Conservation (phyloP, 2,797 vertebrate genomes). For the Brotogeris chrysoptera region DNA sequence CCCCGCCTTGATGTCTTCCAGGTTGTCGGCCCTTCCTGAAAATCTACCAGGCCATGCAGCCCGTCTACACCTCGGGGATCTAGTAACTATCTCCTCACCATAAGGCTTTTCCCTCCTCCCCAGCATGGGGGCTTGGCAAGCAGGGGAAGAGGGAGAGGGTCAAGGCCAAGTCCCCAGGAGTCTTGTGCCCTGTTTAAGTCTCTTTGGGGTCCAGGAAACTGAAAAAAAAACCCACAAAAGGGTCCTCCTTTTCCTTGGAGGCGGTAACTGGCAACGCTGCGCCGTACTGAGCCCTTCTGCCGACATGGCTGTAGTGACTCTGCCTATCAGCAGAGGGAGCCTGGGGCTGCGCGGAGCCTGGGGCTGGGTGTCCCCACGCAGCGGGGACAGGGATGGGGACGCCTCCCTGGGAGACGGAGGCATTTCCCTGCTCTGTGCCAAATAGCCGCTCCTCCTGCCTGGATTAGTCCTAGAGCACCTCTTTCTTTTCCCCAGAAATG, state of each 20-base stretch:
- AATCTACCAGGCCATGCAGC: conserved; percentile 99
- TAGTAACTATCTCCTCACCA: conserved; percentile 83
- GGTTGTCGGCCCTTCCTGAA: conserved; percentile 97
- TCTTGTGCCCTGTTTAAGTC: neutral
- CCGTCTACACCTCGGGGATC: conserved; percentile 98
- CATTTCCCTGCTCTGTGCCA: neutral
- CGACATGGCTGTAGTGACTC: conserved; percentile 43
- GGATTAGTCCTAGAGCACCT: neutral
- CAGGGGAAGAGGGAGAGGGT: neutral
- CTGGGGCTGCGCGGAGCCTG: neutral
- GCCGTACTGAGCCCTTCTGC: neutral
- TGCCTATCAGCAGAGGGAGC: conserved; percentile 54
- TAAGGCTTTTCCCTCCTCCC: neutral
- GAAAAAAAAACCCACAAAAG: neutral
- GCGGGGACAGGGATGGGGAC: neutral
- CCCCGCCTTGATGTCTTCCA: conserved; percentile 68
- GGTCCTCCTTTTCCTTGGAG: neutral
- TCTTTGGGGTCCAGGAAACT: neutral
- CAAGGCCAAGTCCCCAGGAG: neutral
- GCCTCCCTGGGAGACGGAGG: neutral
- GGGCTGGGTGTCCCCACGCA: neutral
- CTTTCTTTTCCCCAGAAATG: neutral
- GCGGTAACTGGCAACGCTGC: neutral
- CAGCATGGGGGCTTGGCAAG: neutral
- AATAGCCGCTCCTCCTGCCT: neutral